phyloP scores from a whole-genome alignment of 2,797 vertebrate species.

The Kryptolebias ocellatus region DNA sequence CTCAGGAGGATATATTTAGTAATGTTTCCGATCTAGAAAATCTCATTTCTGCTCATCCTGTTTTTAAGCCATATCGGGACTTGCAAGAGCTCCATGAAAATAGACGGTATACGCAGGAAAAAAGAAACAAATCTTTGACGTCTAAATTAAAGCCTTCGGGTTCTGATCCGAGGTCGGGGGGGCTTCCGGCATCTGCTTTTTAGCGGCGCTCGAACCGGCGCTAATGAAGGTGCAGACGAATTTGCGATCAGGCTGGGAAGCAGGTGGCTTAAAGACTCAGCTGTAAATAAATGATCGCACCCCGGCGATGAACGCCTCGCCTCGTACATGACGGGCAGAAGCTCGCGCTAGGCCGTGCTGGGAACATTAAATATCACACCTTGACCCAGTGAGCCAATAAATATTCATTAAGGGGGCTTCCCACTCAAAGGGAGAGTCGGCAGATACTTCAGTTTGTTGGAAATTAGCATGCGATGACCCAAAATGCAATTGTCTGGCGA shows the following conservation, averaged over 20 bases:
- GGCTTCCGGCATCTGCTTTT: conserved; percentile 30
- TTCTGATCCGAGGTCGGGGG: conserved; percentile 22
- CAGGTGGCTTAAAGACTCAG: conserved; percentile 58
- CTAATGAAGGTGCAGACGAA: conserved; percentile 59
- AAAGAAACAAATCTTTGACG: no score
- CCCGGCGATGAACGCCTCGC: conserved; percentile 63
- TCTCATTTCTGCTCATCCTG: no score
- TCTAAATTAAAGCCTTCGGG: no score
- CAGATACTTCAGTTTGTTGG: conserved; percentile 23
- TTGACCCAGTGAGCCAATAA: conserved; percentile 68
- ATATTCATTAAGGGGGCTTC: conserved; percentile 65
- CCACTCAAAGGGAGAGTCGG: conserved; percentile 3
- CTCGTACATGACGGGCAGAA: conserved; percentile 48
- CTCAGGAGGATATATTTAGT: no score
- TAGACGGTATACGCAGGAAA: no score
- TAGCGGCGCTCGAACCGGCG: conserved; percentile 8
- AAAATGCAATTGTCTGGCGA: conserved; percentile 4
- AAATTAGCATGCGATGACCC: conserved; percentile 17
- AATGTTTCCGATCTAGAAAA: no score
- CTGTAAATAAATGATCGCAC: conserved; percentile 58
- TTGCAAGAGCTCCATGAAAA: no score
- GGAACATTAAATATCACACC: conserved; percentile 62
- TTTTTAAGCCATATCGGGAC: no score
- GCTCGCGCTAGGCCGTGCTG: conserved; percentile 31
- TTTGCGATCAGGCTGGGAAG: conserved; percentile 50